Base-by-base conservation (phyloP, 2,113 vertebrate species). In the Halichoerus grypus region DNA sequence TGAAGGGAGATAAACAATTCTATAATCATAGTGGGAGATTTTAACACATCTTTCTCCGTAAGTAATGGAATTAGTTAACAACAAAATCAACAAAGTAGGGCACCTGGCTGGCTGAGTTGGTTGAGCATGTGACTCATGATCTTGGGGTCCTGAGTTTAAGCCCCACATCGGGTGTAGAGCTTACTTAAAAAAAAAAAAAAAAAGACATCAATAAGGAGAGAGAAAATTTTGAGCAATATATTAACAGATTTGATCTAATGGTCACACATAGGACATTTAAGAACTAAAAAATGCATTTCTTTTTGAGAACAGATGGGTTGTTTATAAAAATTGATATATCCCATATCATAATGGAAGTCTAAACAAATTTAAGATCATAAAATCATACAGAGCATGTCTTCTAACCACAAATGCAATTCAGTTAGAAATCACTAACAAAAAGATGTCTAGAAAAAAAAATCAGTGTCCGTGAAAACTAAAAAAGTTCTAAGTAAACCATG, bases 371-470 rank as follows among this genome's bases (percentile, higher is more conserved):
- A 86, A 94, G 88, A 72, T 42, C 12, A 33, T 57, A 55, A 94
- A 91, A 91, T 91, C 77, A 91, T 85, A 76, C 5, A 88, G 22
- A 88, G 24, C 0, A 81, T 88, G 12, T 86, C 90, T 97, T 93
- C 36, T 94, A 74, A 63, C 5, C n/a, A 86, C 51, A 94, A 77
- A 97, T 94, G 4, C 4, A 71, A 57, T 94, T 61, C 91, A 72
- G 7, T 94, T 92, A 88, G 53, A 90, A 97, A 84, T 88, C 22
- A 69, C 39, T 80, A 94, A 92, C n/a, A 72, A 77, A 93, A 90
- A 46, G 14, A 59, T 69, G 77, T 46, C 1, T 26, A 31, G 2
- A 51, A 87, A 93, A 89, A 79, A 49, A 95, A 94, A 76, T 76
- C 4, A 95, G 39, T 80, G 31, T 19, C 57, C 76, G 1, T 90